These are phyloP conservation scores for Dromococcyx pavoninus DNA, from an alignment of 2,797 vertebrate genomes.

Conservation along the genomic window DNA sequence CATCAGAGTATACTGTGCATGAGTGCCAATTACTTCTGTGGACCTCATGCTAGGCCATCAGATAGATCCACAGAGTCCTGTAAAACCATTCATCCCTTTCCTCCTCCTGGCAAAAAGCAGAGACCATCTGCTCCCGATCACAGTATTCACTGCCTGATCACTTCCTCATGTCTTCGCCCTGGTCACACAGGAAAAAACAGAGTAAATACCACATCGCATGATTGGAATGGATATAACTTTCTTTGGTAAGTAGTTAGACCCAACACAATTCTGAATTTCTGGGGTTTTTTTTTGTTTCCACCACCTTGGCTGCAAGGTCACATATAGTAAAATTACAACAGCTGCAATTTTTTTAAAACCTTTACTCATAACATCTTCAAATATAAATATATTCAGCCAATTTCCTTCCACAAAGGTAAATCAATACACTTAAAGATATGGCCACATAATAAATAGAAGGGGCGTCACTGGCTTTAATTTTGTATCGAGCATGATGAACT, in stretches of 20 bases:
- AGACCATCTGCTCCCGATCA: not conserved
- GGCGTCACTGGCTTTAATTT: not conserved
- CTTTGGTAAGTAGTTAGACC: not conserved
- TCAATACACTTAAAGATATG: not conserved
- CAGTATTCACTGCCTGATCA: not conserved
- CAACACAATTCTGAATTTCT: not conserved
- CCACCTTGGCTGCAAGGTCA: not conserved
- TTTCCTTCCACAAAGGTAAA: not conserved
- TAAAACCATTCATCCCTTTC: not conserved
- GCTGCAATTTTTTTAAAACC: fast-evolving
- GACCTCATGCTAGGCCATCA: not conserved
- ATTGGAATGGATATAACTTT: not conserved
- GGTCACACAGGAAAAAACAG: not conserved
- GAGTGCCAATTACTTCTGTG: not conserved
- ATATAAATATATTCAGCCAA: not conserved
- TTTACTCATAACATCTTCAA: not conserved
- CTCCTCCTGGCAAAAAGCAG: not conserved
- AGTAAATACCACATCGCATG: not conserved
- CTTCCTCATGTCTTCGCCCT: not conserved
- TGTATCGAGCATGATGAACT: not conserved
- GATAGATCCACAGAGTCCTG: not conserved
- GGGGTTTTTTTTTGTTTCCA: fast-evolving
- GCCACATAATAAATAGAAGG: not conserved
- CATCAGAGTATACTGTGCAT: not conserved
- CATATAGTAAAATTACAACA: not conserved